Percentiles rank a stretch among this genome's conserved stretches.
Evolutionary conservation across 1,140 invertebrate genomes (phyloP).

Genomic region (Ceratosolen solmsi): DNA sequence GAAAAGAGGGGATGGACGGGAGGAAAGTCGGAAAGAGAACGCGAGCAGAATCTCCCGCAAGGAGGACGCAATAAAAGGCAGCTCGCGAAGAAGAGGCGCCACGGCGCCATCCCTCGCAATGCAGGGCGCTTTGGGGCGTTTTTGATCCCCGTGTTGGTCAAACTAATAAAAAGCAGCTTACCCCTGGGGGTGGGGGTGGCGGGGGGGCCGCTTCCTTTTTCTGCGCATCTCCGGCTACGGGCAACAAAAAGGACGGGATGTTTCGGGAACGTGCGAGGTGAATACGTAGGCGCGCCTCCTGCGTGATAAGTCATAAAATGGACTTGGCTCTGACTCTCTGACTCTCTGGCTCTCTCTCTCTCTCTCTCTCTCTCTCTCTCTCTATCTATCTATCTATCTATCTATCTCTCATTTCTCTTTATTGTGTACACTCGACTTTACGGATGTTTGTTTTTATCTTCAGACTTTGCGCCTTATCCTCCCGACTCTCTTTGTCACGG

Average conservation of each 20-base stretch:
- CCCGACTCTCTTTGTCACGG: background rate
- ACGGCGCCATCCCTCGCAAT: background rate
- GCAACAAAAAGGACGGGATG: background rate
- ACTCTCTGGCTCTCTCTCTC: background rate
- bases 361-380: background rate
- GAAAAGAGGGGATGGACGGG: background rate
- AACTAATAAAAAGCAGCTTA: conserved; percentile 41
- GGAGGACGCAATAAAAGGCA: conserved; percentile 3
- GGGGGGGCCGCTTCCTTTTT: background rate
- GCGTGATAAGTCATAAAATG: conserved; percentile 28
- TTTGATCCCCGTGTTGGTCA: conserved; percentile 34
- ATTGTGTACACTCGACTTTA: background rate
- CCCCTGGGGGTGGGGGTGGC: too few species aligned
- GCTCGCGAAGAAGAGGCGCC: background rate
- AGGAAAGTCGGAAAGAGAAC: background rate
- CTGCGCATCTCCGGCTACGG: background rate
- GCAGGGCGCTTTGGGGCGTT: background rate
- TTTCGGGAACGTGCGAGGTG: background rate
- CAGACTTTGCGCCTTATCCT: background rate
- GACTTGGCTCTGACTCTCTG: too few species aligned
- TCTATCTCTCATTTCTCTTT: background rate
- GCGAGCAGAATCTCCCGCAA: background rate
- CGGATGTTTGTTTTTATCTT: conserved; percentile 12
- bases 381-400: background rate
- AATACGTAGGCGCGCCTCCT: conserved; percentile 10